Evolutionary conservation across 37 sponge, comb jelly and placozoan genomes (phyloP), one percentile per base, ranked within the genome.

Genomic region (Haliclona indistincta): DNA sequence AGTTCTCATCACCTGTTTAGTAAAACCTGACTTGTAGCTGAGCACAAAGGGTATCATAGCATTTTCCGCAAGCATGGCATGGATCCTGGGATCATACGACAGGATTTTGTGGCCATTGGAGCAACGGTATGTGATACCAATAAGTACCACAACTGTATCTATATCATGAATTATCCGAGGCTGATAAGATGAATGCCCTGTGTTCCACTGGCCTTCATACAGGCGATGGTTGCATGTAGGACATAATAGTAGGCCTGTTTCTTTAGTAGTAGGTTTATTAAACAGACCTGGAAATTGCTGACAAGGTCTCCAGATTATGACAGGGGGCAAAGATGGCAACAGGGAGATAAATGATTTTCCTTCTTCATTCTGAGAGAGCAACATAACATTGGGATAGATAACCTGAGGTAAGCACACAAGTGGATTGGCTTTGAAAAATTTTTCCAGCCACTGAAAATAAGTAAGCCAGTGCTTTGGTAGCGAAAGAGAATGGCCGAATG

Each of bases 81-180:
- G 55, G 40, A 78, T 39, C 17, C 41, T 40, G 43, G 60, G 68
- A 54, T 79, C 70, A 32, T 79, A 68, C 45, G 80, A 67, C 30
- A 79, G 17, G 4, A 68, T 35, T 28, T 37, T 69, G 49, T 79
- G 80, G 1, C 32, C 68, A 32, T 79, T 79, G 1, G 36, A 55
- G 37, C 80, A 79, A 15, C 1, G 3, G 38, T 68, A 79, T 1
- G 30, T 20, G 13, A 68, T 62, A 68, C 80, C 68, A 2, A 79
- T 70, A 32, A 79, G 55, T 8, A 43, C 33, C 4, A 67, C 78
- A 0, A 78, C 23, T 17, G 19, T 54, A 34, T 64, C 55, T 23
- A 69, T 43, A 39, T 55, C 70, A 79, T 79, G 80, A 3, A 79
- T 15, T 1, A 68, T 7, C 36, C 71, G 43, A 23, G 70, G 80